phyloP scores from a whole-genome alignment of 2,113 vertebrate genomes.

The Atractosteus spatula region DNA sequence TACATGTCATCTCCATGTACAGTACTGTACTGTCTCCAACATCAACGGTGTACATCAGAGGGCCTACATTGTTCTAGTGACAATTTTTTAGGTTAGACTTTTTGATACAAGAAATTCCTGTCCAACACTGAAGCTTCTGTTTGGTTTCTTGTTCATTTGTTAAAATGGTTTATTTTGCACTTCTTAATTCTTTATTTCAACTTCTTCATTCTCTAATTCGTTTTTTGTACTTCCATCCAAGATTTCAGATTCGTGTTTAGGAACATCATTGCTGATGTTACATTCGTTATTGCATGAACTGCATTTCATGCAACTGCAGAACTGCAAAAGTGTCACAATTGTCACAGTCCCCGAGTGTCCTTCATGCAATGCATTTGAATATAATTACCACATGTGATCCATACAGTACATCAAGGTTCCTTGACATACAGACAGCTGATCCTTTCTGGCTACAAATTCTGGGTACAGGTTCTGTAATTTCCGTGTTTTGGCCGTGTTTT shows the following conservation, averaged over 20 bases:
- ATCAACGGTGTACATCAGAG: neutral
- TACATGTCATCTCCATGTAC: neutral
- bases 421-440: slow-evolving; percentile 1
- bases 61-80: neutral
- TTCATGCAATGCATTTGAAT: slow-evolving; percentile 10
- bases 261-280: neutral
- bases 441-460: slow-evolving; percentile 3
- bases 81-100: neutral
- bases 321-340: slow-evolving; percentile 4
- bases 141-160: neutral
- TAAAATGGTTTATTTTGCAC: neutral
- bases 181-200: neutral
- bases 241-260: neutral
- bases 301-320: neutral
- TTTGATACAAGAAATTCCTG: neutral
- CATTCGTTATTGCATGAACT: neutral
- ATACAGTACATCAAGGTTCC: neutral
- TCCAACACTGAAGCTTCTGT: neutral
- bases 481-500: neutral
- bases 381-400: slow-evolving; percentile 12
- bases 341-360: slow-evolving; percentile 16
- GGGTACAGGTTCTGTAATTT: neutral
- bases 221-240: neutral
- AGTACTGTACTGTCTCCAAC: neutral
- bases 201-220: neutral